These are phyloP conservation scores for Heterochromis multidens DNA, from an alignment of 2,113 vertebrate species.

Conservation along the genomic window DNA sequence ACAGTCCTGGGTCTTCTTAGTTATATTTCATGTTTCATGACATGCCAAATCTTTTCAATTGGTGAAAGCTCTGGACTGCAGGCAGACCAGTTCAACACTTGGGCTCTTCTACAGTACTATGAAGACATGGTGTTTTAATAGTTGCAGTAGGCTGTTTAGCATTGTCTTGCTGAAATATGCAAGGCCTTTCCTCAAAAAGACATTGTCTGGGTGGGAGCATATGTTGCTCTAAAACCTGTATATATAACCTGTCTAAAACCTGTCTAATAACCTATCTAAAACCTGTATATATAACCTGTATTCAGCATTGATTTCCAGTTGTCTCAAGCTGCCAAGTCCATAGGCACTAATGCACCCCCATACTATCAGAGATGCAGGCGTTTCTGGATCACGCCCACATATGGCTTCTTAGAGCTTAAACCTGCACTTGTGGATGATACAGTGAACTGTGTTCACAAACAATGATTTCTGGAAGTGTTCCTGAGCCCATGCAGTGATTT, in stretches of 20 bases:
- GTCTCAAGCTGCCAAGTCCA: background rate
- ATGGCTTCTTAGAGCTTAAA: background rate
- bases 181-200: background rate
- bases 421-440: background rate
- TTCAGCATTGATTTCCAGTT: background rate
- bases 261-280: too few species aligned
- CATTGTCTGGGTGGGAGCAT: rapidly evolving
- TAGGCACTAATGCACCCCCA: background rate
- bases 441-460: rapidly evolving
- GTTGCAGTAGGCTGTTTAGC: background rate
- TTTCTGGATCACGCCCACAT: background rate
- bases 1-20: background rate
- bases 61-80: too few species aligned
- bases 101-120: too few species aligned
- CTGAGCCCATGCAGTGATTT: background rate
- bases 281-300: too few species aligned
- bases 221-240: background rate
- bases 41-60: too few species aligned
- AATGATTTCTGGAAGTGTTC: background rate
- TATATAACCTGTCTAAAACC: too few species aligned
- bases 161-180: background rate
- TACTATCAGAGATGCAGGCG: rapidly evolving
- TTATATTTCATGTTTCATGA: background rate
- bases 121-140: too few species aligned
- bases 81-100: too few species aligned